Base-by-base conservation (phyloP, 1,140 invertebrate species). In the Physella acuta region DNA sequence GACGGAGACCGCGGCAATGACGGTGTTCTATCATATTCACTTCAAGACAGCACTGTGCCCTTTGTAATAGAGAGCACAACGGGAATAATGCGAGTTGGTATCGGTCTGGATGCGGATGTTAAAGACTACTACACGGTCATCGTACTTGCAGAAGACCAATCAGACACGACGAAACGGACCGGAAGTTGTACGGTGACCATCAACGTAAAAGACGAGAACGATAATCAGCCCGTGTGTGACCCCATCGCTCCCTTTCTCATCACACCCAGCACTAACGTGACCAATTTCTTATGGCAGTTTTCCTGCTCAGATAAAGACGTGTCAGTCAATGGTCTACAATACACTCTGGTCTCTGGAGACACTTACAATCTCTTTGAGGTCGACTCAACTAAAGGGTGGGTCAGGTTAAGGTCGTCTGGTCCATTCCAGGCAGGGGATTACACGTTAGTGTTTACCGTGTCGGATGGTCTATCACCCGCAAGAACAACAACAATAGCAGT, bases 131-230 rank as follows among this genome's bases (percentile, higher is more conserved):
- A 70, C 60, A 34, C 0, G n/a, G 51, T 70, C 24, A 36, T 31
- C 1, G 3, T 70, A 0, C 39, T 56, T 3, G 68, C 52, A 3
- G 24, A 20, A n/a, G 68, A 70, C 36, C 53, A 52, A 0, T 63
- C 68, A 2, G n/a, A 8, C 14, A 28, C 44, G 30, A 24, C 52
- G 17, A 24, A 20, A 0, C 59, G 26, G 52, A 56, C 60, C 0
- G n/a, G 39, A 3, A 71, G 31, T n/a, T 33, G 33, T 30, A 39
- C 56, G 24, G 3, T 71, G 17, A 71, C 58, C 0, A 24, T 67
- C 28, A 61, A 36, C 28, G 64, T 71, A 20, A 39, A n/a, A 17
- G 58, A 71, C 37, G 31, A 60, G 28, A 71, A 71, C 37, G 70
- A 71, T 33, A 52, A 62, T 30, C 17, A 39, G 11, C 70, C 70